phyloP scores from a whole-genome alignment of 2,113 vertebrate genomes.

The Corythaeola cristata region DNA sequence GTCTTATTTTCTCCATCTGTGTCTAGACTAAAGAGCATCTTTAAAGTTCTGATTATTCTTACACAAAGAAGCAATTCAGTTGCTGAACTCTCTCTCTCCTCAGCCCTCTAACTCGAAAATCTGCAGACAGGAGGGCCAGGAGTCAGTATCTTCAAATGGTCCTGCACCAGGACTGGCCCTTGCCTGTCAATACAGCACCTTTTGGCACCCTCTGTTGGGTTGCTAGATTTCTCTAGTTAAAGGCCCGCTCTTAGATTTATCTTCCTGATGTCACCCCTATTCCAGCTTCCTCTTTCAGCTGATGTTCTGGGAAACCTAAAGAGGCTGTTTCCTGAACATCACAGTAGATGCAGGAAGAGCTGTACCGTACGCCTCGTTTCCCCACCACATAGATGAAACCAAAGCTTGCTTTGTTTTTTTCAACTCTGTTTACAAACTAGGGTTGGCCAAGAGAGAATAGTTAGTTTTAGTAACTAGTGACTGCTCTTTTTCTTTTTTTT shows the following conservation, averaged over 20 bases:
- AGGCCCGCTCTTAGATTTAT: background rate
- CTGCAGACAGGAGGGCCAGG: background rate
- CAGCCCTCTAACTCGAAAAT: background rate
- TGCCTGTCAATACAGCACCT: background rate
- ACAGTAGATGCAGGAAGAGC: background rate
- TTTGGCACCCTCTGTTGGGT: background rate
- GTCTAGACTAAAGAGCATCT: background rate
- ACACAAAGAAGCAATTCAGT: background rate
- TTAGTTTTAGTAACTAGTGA: background rate
- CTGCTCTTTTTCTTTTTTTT: too few species aligned
- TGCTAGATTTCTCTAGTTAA: background rate
- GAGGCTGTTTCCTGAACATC: background rate
- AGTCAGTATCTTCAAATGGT: too few species aligned
- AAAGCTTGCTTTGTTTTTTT: background rate
- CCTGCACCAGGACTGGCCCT: background rate
- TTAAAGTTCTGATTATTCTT: background rate
- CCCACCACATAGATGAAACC: background rate
- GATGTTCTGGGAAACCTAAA: background rate
- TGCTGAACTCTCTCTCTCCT: background rate
- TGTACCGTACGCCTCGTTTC: background rate
- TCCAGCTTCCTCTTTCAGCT: background rate
- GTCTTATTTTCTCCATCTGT: background rate
- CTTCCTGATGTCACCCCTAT: background rate
- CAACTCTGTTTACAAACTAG: background rate
- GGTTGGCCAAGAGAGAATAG: background rate